Conservation (phyloP, 2,113 vertebrate genomes). For the Raja brachyura region DNA sequence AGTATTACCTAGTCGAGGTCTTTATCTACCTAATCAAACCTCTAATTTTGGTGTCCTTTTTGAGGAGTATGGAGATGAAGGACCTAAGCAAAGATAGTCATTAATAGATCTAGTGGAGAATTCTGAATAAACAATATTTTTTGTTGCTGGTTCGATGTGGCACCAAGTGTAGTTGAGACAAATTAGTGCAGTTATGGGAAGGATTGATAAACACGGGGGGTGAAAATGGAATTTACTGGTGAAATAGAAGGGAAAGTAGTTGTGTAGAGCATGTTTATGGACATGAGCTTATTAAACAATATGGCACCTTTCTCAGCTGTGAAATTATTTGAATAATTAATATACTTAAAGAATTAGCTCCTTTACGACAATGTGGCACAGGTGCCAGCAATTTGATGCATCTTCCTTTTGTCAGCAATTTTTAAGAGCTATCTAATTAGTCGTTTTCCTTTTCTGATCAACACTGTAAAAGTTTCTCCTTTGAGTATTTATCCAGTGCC, state of each 20-base stretch:
- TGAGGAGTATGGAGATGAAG: too few species aligned
- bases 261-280: neutral
- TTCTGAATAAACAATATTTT: too few species aligned
- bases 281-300: neutral
- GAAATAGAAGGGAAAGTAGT: neutral
- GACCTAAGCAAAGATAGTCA: too few species aligned
- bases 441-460: neutral
- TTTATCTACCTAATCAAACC: too few species aligned
- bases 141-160: too few species aligned
- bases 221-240: neutral
- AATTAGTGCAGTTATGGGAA: too few species aligned
- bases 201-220: too few species aligned
- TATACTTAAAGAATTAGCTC: neutral
- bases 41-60: too few species aligned
- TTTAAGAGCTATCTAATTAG: neutral
- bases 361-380: neutral
- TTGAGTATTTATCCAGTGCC: neutral
- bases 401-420: neutral
- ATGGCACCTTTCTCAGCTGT: neutral
- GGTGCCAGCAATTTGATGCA: neutral
- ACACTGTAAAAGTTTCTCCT: neutral
- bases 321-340: neutral
- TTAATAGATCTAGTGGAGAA: too few species aligned
- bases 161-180: too few species aligned
- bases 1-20: too few species aligned